Conservation (phyloP, 2,113 vertebrate species). For the Gavialis gangeticus region DNA sequence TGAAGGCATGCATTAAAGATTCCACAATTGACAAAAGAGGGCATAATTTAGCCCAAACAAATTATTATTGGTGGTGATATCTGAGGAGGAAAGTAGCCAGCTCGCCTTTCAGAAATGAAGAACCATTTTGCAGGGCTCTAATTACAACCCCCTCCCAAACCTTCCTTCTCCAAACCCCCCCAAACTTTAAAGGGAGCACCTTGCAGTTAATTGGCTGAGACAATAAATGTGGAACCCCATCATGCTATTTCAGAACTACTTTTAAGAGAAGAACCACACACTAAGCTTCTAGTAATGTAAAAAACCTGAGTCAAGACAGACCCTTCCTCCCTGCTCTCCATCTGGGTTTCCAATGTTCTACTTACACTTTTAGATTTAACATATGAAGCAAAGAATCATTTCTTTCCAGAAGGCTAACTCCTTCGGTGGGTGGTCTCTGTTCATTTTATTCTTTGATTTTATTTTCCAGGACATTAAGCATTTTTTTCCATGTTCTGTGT, state of each 20-base stretch:
- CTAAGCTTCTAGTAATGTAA: not conserved
- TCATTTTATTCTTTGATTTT: slow-evolving; percentile 58
- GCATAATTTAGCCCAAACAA: slow-evolving; percentile 28
- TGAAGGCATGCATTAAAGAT: slow-evolving; percentile 26
- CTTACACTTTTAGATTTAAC: slow-evolving; percentile 25
- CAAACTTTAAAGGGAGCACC: slow-evolving; percentile 1
- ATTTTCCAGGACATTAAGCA: slow-evolving; percentile 61
- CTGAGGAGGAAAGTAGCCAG: not conserved
- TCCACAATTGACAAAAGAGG: not conserved
- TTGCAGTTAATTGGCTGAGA: slow-evolving; percentile 7
- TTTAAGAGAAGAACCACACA: not conserved
- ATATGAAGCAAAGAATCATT: slow-evolving; percentile 45
- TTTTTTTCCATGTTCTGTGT: slow-evolving; percentile 46
- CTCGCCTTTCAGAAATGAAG: slow-evolving; percentile 30
- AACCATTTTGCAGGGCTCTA: not conserved
- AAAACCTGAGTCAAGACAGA: not conserved
- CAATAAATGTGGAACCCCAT: not conserved
- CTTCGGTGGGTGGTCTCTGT: slow-evolving; percentile 70
- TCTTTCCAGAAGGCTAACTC: slow-evolving; percentile 57
- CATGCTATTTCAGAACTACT: not conserved
- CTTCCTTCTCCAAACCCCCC: not conserved
- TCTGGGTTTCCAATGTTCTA: slow-evolving; percentile 12
- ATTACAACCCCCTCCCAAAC: not conserved
- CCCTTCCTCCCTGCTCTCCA: not conserved
- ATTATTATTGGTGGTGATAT: not conserved